Conservation (phyloP, 2,888 invertebrate species). For the Metacarcinus magister region DNA sequence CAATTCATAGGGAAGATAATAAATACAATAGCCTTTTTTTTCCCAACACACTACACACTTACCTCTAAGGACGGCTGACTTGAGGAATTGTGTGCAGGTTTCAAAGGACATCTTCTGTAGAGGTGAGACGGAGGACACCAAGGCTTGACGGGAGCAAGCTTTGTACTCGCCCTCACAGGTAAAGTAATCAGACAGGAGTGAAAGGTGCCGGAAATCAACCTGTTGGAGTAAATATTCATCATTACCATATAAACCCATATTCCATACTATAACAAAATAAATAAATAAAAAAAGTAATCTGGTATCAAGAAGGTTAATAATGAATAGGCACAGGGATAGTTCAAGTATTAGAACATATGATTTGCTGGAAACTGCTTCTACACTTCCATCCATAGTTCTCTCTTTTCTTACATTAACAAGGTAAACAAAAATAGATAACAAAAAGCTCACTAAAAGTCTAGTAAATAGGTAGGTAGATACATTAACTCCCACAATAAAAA, state of each 20-base stretch:
- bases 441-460: too few relatives aligned
- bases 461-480: too few relatives aligned
- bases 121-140: constrained; percentile 95
- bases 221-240: constrained; percentile 51
- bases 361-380: background rate
- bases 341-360: background rate
- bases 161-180: constrained; percentile 95
- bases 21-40: background rate
- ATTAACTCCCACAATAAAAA: background rate
- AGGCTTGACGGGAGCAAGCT: constrained; percentile 95
- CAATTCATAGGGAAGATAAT: background rate
- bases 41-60: constrained; percentile 78
- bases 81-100: constrained; percentile 93
- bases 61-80: constrained; percentile 90
- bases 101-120: constrained; percentile 99
- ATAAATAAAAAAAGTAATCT: background rate
- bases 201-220: constrained; percentile 96
- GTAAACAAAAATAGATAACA: too few relatives aligned
- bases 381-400: background rate
- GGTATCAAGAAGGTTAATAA: background rate
- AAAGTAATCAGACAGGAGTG: constrained; percentile 98
- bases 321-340: background rate
- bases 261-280: background rate
- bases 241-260: background rate
- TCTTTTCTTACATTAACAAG: too few relatives aligned